Evolutionary conservation across 2,888 invertebrate genomes (phyloP).

Genomic region (Drosophila picticornis): DNA sequence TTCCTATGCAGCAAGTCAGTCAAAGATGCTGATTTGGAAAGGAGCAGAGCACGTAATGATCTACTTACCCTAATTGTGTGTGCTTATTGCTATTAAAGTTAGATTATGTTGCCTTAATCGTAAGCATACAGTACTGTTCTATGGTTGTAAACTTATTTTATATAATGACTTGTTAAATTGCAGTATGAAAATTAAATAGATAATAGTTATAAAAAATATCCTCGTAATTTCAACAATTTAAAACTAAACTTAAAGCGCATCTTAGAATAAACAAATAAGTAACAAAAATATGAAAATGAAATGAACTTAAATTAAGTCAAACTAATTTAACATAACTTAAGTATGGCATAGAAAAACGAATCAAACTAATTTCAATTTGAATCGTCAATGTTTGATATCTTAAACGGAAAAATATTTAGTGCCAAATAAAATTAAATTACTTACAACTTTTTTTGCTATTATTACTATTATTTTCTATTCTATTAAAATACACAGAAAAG

Average conservation of each 20-base stretch:
- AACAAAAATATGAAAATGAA: not conserved
- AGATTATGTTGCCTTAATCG: not conserved
- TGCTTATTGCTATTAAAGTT: not conserved
- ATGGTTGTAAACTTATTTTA: not conserved
- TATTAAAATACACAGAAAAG: not conserved
- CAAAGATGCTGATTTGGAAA: not conserved
- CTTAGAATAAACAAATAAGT: not conserved
- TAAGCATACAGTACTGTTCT: not conserved
- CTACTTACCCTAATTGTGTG: slow-evolving; percentile 6
- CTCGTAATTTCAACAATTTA: not conserved
- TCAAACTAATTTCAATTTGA: not conserved
- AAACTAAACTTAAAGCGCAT: not conserved
- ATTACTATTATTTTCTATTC: not conserved
- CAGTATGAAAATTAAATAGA: not conserved
- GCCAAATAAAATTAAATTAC: not conserved
- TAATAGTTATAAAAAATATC: not conserved
- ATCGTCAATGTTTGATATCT: not conserved
- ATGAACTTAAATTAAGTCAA: not conserved
- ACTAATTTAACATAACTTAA: not conserved
- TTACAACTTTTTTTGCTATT: not conserved
- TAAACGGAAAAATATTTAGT: not conserved
- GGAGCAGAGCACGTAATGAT: not conserved
- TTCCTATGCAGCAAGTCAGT: slow-evolving; percentile 2
- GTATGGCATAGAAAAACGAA: not conserved
- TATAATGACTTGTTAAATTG: not conserved